Base-by-base conservation (phyloP, 2,797 vertebrate genomes). In the Lates japonicus region DNA sequence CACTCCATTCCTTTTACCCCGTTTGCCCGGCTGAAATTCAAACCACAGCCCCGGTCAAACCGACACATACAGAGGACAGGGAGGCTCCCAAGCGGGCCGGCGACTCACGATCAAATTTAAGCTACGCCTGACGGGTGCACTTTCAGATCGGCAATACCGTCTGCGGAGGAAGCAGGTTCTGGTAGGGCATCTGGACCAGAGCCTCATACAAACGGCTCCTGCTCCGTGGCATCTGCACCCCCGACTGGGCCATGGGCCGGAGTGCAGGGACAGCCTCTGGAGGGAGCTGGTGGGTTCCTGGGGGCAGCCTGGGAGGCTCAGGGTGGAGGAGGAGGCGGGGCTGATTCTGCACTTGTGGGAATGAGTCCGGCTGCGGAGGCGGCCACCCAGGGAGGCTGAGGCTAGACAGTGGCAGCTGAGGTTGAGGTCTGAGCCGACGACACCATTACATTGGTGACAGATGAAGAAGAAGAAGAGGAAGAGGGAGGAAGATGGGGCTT, bases 101-200 rank as follows among this genome's bases (percentile, higher is more conserved):
- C 1, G 20, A 85, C 93, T 94, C 83, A 98, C 92, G 94, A 89
- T 64, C 94, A 94, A 41, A 93, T 87, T 83, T 96, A n/a, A 95
- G 69, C 90, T 92, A 3, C 92, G 93, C 87, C 95, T 93, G 0
- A 94, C 0, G 96, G 93, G 59, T 98, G 97, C 66, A 99, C 94
- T 90, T 98, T 98, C 37, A 99, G 95, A 83, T 98, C 97, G 10
- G 98, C 97, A 20, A 97, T 65, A 97, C 97, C 0, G 97, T 98
- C 91, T 98, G 97, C 8, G 97, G 97, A 39, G 97, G 97, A 0
- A 88, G 85, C 19, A 85, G 74, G 88, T 95, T 93, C 91, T 96
- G 96, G 93, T 97, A 97, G 3, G 97, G 96, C 93, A 97, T 93
- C 93, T 97, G 97, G 89, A 97, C 95, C 87, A 97, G 92, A 39